Percentiles rank a stretch among this genome's conserved stretches.
Conservation (phyloP, 2,888 invertebrate species). For the Galerucella calmariensis region DNA sequence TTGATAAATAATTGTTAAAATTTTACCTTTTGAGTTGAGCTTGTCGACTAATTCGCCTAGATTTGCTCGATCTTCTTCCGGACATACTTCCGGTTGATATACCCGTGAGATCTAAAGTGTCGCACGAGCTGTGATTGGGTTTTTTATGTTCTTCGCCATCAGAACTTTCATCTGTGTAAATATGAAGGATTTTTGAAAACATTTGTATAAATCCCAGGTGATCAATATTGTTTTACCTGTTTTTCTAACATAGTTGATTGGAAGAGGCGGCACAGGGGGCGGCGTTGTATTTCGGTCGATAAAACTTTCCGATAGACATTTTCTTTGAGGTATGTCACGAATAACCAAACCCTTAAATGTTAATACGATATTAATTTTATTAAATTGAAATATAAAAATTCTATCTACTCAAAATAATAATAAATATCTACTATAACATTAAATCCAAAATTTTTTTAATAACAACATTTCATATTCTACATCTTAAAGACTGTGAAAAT, state of each 20-base stretch:
- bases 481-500: too few species aligned
- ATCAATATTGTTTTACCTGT: conserved; percentile 45
- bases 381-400: conserved; percentile 13
- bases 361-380: conserved; percentile 9
- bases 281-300: conserved; percentile 67
- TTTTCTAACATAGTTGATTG: conserved; percentile 68
- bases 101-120: conserved; percentile 65
- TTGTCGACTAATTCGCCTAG: conserved; percentile 70
- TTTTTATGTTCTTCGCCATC: conserved; percentile 65
- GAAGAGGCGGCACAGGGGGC: conserved; percentile 75
- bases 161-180: conserved; percentile 67
- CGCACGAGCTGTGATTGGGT: conserved; percentile 59
- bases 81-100: conserved; percentile 64
- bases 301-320: conserved; percentile 58
- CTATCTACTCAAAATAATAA: background rate
- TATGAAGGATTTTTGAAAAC: conserved; percentile 12
- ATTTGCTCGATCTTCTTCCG: conserved; percentile 55
- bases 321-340: conserved; percentile 56
- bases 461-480: too few species aligned
- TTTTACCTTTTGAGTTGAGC: conserved; percentile 75
- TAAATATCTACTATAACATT: background rate
- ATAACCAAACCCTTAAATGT: conserved; percentile 53
- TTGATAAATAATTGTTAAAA: background rate
- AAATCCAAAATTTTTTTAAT: too few species aligned
- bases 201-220: too few species aligned